Base-by-base conservation (phyloP, 2,888 invertebrate genomes). In the Dryobota labecula region DNA sequence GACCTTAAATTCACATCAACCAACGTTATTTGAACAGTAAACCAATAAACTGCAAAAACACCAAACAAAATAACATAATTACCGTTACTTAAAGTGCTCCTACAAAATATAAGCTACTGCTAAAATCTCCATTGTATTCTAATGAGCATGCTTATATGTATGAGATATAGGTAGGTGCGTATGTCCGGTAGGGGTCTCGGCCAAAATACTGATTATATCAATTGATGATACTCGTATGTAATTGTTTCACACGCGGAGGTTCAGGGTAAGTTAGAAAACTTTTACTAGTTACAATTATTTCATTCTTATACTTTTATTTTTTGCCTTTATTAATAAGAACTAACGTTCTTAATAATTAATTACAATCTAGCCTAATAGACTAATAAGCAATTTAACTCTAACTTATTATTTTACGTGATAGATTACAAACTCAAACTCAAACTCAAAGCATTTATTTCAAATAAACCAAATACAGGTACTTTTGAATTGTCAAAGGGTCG, bases 41-140 rank as follows among this genome's bases (percentile, higher is more conserved):
- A 30, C n/a, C 24, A 45, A 47, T 60, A 36, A 38, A 54, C 24
- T 7, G 5, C 27, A 24, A 56, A 66, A 49, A 41, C 8, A 18
- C 0, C 2, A n/a, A 9, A 38, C 76, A 60, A 63, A 56, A 36
- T 56, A 57, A 51, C 49, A 9, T 57, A 68, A 68, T 72, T 57
- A 81, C 81, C 43, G 77, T 81, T 76, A 76, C n/a, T 30, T 27
- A 6, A 51, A 76, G 43, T 41, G 38, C 51, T 45, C 27, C 64
- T 33, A 60, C 78, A 81, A 70, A 76, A 76, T 70, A 54, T 60
- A 5, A 80, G 56, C 51, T 47, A 51, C 73, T 56, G 63, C 63
- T 76, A 66, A 80, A 60, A 69, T 63, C 18, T 0, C 45, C 72
- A 83, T 83, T 83, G 83, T 83, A 79, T 84, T 77, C 57, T 70